Evolutionary conservation across 2,888 invertebrate species (phyloP).

Genomic region (Philereme transversata): DNA sequence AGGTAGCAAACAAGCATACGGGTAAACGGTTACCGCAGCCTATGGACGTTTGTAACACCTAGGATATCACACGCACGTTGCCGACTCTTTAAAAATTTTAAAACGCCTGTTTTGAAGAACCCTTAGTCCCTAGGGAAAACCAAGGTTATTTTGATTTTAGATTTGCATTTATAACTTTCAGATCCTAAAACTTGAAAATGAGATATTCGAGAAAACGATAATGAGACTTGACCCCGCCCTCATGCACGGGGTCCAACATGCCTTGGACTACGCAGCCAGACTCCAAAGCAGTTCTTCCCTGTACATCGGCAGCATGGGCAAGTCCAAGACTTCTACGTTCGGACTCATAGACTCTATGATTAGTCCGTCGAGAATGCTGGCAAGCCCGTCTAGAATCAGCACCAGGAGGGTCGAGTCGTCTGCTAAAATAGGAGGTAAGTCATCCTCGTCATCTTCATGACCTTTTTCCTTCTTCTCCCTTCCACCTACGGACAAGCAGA

Average conservation of each 20-base stretch:
- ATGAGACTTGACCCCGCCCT: constrained; percentile 70
- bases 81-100: too few species aligned
- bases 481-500: too few species aligned
- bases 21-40: too few species aligned
- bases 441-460: too few species aligned
- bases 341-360: constrained; percentile 51
- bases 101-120: too few species aligned
- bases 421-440: constrained; percentile 54
- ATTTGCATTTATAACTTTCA: neutral
- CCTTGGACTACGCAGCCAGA: constrained; percentile 66
- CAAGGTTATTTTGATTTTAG: too few species aligned
- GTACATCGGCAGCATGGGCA: constrained; percentile 55
- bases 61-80: too few species aligned
- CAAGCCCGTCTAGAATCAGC: constrained; percentile 55
- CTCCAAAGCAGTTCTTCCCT: constrained; percentile 57
- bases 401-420: constrained; percentile 66
- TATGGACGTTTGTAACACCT: too few species aligned
- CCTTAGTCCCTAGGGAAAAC: too few species aligned
- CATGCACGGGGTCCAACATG: constrained; percentile 74
- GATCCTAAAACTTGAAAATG: constrained; percentile 75
- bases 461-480: too few species aligned
- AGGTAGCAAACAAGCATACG: too few species aligned
- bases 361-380: constrained; percentile 58
- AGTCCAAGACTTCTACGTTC: constrained; percentile 59
- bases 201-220: constrained; percentile 77